A percentile compares a stretch with the other conserved stretches of the same genome.
Evolutionary conservation across 2,888 invertebrate genomes (phyloP).

Genomic region (Scaptomyza flava): DNA sequence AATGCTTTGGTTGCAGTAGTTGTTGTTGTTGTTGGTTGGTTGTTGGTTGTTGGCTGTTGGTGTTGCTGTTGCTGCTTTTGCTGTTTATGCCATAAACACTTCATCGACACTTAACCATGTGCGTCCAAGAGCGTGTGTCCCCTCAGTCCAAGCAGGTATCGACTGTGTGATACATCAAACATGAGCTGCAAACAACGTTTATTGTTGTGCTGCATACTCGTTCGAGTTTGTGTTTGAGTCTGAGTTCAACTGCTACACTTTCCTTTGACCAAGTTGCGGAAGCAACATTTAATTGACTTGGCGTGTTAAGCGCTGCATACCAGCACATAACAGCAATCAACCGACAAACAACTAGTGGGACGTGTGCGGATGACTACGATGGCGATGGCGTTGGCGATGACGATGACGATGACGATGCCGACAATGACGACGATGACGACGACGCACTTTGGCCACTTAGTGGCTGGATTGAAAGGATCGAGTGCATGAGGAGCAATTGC

Average conservation of each 20-base stretch:
- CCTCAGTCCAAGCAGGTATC: constrained; percentile 5
- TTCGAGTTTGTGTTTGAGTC: neutral
- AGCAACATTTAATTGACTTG: constrained; percentile 75
- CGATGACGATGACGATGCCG: constrained; percentile 23
- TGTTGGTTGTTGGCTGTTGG: neutral
- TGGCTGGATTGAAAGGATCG: constrained; percentile 11
- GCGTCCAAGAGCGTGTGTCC: constrained; percentile 24
- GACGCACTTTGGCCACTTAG: constrained; percentile 48
- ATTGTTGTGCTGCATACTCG: constrained; percentile 25
- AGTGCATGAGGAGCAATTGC: constrained; percentile 3
- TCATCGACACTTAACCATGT: constrained; percentile 54
- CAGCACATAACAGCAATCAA: constrained; percentile 72
- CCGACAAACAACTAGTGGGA: constrained; percentile 67
- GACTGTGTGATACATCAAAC: constrained; percentile 60
- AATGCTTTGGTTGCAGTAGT: constrained; percentile 17
- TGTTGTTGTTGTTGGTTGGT: constrained; percentile 8
- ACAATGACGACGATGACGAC: constrained; percentile 10
- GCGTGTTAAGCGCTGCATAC: constrained; percentile 71
- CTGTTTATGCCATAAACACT: constrained; percentile 65
- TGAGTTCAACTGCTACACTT: constrained; percentile 56
- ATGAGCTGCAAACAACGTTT: constrained; percentile 52
- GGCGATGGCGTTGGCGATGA: constrained; percentile 3
- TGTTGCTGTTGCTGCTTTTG: constrained; percentile 23
- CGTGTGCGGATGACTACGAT: constrained; percentile 29
- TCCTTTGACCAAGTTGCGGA: constrained; percentile 65